phyloP scores from a whole-genome alignment of 1,140 invertebrate genomes.

The Bombus superbus region DNA sequence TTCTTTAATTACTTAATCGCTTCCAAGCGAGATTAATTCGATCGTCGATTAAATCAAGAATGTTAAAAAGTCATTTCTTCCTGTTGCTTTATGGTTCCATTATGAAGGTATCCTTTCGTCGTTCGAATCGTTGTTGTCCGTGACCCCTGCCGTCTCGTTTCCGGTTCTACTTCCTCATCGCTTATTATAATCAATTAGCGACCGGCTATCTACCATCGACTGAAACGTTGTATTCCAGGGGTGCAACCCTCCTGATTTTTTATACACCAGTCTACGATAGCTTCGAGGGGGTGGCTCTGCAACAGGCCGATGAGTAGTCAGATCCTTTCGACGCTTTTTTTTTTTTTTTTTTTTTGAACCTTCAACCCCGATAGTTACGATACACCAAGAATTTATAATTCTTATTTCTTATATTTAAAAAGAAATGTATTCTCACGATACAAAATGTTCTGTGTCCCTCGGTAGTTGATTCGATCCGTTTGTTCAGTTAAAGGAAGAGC shows the following conservation, averaged over 20 bases:
- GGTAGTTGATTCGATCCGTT: background rate
- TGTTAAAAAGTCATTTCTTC: background rate
- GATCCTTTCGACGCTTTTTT: constrained; percentile 64
- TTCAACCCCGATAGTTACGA: background rate
- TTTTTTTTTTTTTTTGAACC: constrained; percentile 7
- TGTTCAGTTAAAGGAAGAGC: background rate
- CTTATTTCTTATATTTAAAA: background rate
- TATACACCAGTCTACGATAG: constrained; percentile 66
- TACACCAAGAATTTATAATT: background rate
- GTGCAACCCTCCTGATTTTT: constrained; percentile 80
- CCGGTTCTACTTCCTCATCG: constrained; percentile 60
- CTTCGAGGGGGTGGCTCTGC: constrained; percentile 65
- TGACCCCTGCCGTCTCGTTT: constrained; percentile 62
- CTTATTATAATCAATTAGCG: constrained; percentile 83
- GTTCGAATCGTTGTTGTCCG: constrained; percentile 7
- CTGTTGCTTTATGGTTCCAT: background rate
- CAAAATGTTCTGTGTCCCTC: background rate
- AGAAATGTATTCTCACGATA: background rate
- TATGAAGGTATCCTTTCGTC: background rate
- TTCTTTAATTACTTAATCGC: constrained; percentile 2
- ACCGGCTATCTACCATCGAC: constrained; percentile 75
- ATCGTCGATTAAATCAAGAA: background rate
- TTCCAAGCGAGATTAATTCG: constrained; percentile 3
- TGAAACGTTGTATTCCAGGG: constrained; percentile 73
- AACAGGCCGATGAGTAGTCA: constrained; percentile 82